A percentile compares a stretch with the other conserved stretches of the same genome.
phyloP scores from a whole-genome alignment of 2,888 invertebrate species.

The Cephus pulcher region DNA sequence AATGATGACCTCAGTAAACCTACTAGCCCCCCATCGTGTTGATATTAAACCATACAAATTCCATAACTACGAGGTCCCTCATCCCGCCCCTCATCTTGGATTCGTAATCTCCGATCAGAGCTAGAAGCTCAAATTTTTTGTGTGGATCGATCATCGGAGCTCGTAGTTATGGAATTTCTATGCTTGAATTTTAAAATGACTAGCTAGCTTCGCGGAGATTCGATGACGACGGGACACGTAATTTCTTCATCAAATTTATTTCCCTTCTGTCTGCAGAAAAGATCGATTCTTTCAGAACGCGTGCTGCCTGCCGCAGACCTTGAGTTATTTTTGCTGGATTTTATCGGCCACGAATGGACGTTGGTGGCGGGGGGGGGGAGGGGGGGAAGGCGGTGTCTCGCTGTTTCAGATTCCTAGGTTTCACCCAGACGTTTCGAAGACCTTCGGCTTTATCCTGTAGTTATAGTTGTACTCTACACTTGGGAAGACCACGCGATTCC shows the following conservation, averaged over 20 bases:
- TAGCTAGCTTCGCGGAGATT: background rate
- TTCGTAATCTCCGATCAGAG: too few relatives aligned
- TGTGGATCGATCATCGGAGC: too few relatives aligned
- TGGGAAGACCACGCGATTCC: background rate
- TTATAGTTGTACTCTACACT: background rate
- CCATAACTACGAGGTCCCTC: too few relatives aligned
- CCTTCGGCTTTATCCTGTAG: background rate
- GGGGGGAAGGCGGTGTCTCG: constrained; percentile 19
- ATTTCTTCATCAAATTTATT: background rate
- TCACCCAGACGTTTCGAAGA: constrained; percentile 5
- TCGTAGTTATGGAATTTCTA: background rate
- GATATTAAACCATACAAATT: too few relatives aligned
- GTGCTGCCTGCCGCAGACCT: constrained; percentile 14
- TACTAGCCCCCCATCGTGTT: too few relatives aligned
- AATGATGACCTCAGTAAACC: too few relatives aligned
- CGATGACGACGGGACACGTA: background rate
- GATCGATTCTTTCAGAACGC: background rate
- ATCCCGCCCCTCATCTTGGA: too few relatives aligned
- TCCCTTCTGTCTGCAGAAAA: background rate
- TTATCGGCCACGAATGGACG: constrained; percentile 30
- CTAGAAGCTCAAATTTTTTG: too few relatives aligned
- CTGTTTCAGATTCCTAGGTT: constrained; percentile 29
- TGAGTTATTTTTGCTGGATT: constrained; percentile 25
- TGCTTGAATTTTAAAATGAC: background rate
- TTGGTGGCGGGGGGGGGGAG: background rate